Percentiles rank a stretch among this genome's conserved stretches.
Conservation (phyloP, 2,888 invertebrate species). For the Drosophila setosimentum region DNA sequence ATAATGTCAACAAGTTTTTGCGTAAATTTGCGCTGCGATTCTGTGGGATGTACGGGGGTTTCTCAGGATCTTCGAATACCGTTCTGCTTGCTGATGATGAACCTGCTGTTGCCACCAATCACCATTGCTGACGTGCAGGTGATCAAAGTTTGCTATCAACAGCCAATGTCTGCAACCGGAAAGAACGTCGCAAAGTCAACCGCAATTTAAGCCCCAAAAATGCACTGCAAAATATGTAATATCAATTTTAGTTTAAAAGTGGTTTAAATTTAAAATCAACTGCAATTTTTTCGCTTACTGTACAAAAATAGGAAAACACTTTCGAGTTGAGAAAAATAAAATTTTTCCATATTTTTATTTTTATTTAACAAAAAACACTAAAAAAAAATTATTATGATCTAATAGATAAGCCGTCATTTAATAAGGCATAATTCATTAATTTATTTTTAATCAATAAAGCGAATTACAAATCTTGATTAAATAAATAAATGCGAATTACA, state of each 20-base stretch:
- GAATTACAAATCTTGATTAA: not conserved
- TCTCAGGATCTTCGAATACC: not conserved
- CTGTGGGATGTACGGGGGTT: conserved; percentile 7
- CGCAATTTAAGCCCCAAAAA: conserved; percentile 57
- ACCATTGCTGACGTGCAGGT: conserved; percentile 54
- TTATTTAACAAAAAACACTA: not conserved
- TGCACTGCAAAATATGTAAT: conserved; percentile 31
- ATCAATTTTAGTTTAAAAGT: not conserved
- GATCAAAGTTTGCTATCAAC: conserved; percentile 71
- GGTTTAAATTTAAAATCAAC: not conserved
- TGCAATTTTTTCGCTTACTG: not conserved
- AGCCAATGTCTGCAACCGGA: conserved; percentile 49
- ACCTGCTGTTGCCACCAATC: conserved; percentile 15
- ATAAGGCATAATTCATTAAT: not conserved
- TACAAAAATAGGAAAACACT: not conserved
- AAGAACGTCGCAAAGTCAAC: conserved; percentile 43
- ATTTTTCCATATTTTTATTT: not conserved
- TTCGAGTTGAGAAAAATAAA: not conserved
- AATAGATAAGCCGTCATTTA: not conserved
- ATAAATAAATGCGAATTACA: not conserved
- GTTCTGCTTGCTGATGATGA: conserved; percentile 5
- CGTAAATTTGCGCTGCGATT: conserved; percentile 36
- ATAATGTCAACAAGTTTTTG: conserved; percentile 77
- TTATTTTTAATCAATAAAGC: not conserved
- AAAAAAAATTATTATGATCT: not conserved